phyloP scores from a whole-genome alignment of 2,113 vertebrate species.

The Sceloporus undulatus region DNA sequence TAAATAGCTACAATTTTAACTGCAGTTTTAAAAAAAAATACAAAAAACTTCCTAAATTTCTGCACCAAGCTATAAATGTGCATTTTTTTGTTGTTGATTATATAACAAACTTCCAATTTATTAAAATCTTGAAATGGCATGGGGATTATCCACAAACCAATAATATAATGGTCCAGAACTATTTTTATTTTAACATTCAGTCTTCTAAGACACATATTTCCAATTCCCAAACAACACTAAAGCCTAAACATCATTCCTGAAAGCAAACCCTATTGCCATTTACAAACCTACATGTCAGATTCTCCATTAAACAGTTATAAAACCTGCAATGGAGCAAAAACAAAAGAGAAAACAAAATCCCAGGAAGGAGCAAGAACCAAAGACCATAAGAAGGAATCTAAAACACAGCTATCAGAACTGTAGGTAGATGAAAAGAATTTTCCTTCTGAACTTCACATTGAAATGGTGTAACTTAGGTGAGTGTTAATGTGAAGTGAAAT shows the following conservation, averaged over 20 bases:
- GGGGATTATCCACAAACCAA: slow-evolving; percentile 25
- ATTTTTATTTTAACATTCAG: neutral
- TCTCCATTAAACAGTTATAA: slow-evolving; percentile 73
- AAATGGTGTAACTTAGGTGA: slow-evolving; percentile 69
- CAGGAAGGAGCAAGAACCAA: slow-evolving; percentile 69
- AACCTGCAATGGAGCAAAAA: slow-evolving; percentile 60
- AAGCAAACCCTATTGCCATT: slow-evolving; percentile 59
- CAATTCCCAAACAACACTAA: slow-evolving; percentile 33
- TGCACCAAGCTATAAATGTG: neutral
- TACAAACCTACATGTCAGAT: slow-evolving; percentile 62
- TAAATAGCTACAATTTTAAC: neutral
- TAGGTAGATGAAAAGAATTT: slow-evolving; percentile 61
- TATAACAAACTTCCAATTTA: slow-evolving; percentile 1
- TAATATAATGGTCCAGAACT: slow-evolving; percentile 37
- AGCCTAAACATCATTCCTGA: slow-evolving; percentile 40
- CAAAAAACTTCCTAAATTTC: slow-evolving; percentile 8
- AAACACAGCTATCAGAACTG: slow-evolving; percentile 67
- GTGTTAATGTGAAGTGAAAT: slow-evolving; percentile 72
- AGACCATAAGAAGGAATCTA: slow-evolving; percentile 64
- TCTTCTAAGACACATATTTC: slow-evolving; percentile 32
- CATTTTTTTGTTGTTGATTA: neutral
- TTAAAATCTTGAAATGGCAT: neutral
- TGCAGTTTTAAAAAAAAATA: neutral
- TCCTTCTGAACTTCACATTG: slow-evolving; percentile 66
- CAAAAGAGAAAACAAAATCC: slow-evolving; percentile 57